Evolutionary conservation across 2,888 invertebrate genomes (phyloP).

Genomic region (Aelia acuminata): DNA sequence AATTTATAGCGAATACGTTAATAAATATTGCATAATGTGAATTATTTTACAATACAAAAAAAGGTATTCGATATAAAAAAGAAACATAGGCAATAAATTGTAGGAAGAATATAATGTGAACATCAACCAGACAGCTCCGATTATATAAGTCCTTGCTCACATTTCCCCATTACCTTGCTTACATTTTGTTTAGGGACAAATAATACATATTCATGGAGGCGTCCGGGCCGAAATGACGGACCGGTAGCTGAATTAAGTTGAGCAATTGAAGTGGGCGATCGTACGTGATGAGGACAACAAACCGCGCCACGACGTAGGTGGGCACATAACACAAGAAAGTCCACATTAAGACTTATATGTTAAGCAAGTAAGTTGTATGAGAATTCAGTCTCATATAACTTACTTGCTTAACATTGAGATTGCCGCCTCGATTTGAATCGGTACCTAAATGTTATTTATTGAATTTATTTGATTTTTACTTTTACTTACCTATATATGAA

Average conservation of each 20-base stretch:
- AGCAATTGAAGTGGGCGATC: not conserved
- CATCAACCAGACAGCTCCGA: not conserved
- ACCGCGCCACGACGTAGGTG: not conserved
- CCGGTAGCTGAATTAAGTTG: not conserved
- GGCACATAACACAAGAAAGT: not conserved
- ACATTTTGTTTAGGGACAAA: not conserved
- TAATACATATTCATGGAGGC: not conserved
- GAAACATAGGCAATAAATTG: not conserved
- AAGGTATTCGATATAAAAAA: too few species aligned
- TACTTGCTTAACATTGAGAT: not conserved
- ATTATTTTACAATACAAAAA: not conserved
- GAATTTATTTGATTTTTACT: too few species aligned
- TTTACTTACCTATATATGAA: too few species aligned
- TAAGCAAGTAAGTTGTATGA: too few species aligned
- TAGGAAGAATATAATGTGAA: not conserved
- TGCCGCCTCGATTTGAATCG: not conserved
- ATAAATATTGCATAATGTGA: not conserved
- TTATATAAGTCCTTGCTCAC: not conserved
- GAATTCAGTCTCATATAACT: not conserved
- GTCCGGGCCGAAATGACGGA: not conserved
- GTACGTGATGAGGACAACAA: not conserved
- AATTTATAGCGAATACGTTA: not conserved
- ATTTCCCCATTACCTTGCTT: not conserved
- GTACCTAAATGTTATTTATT: not conserved
- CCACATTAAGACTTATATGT: too few species aligned